Conservation (phyloP, 2,113 vertebrate genomes). For the Thryonomys swinderianus region DNA sequence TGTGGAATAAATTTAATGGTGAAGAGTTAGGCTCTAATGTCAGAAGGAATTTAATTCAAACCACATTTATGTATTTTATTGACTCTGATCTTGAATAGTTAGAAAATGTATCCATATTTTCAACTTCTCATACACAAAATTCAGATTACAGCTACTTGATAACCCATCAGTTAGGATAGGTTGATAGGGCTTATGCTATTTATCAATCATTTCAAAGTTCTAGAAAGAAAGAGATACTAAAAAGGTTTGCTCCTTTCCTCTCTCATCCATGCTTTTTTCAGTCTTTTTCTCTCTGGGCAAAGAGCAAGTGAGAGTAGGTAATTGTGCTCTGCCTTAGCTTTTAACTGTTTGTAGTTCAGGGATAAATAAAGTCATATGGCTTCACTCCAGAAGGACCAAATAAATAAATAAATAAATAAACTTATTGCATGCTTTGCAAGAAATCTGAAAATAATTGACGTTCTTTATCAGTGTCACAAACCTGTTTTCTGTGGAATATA, state of each 20-base stretch:
- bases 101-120: background rate
- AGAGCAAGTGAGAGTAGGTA: background rate
- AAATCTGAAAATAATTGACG: background rate
- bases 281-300: background rate
- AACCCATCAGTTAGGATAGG: background rate
- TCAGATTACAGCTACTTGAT: background rate
- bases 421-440: background rate
- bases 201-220: background rate
- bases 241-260: background rate
- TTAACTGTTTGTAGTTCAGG: background rate
- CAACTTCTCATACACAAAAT: background rate
- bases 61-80: background rate
- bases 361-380: background rate
- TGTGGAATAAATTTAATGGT: background rate
- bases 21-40: background rate
- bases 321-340: background rate
- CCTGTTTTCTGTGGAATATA: background rate
- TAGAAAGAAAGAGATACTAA: background rate
- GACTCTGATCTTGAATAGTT: background rate
- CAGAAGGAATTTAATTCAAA: background rate
- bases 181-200: background rate
- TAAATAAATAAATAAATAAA: background rate
- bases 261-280: rapidly evolving
- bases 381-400: background rate
- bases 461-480: background rate